These are phyloP conservation scores for Actinemys pallida DNA, from an alignment of 2,113 vertebrate genomes.

Conservation along the genomic window DNA sequence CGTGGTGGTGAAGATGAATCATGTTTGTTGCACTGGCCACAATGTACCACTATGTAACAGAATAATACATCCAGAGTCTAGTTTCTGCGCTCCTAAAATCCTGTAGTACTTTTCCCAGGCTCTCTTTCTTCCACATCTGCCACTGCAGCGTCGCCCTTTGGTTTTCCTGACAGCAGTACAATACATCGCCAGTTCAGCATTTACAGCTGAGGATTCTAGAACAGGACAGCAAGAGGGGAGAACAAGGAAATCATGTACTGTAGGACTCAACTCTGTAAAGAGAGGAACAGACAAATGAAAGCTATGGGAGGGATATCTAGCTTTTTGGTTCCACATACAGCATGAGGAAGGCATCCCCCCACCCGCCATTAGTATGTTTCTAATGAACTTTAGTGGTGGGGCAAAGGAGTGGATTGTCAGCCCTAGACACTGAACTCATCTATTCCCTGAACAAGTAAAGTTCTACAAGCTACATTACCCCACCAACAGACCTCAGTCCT, in stretches of 20 bases:
- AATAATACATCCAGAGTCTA: background rate
- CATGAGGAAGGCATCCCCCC: background rate
- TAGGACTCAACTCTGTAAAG: background rate
- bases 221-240: background rate
- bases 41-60: background rate
- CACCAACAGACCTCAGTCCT: background rate
- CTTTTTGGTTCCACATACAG: background rate
- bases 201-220: background rate
- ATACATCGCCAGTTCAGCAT: background rate
- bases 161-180: background rate
- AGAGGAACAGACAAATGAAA: background rate
- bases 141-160: background rate
- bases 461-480: background rate
- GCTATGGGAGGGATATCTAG: background rate
- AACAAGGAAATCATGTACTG: background rate
- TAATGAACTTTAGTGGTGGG: background rate
- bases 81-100: background rate
- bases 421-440: background rate
- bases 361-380: background rate
- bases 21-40: background rate
- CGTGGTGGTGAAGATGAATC: background rate
- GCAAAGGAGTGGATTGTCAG: background rate
- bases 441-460: background rate
- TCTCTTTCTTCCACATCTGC: background rate
- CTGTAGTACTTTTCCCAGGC: background rate